Conservation (phyloP, 2,797 vertebrate genomes). For the Furcifer pardalis region DNA sequence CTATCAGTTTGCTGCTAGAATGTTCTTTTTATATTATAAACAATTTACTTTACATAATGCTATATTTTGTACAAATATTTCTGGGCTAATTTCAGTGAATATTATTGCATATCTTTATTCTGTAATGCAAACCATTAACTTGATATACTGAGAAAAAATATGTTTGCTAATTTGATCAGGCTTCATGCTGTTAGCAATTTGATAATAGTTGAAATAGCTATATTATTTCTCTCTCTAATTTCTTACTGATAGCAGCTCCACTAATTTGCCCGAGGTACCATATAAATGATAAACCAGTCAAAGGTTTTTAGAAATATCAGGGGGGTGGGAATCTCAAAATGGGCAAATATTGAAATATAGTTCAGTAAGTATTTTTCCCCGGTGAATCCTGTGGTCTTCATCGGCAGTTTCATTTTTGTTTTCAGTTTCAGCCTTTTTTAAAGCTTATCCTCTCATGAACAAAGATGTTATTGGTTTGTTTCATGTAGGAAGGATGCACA, state of each 20-base stretch:
- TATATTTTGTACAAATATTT: constrained; percentile 23
- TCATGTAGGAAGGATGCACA: neutral
- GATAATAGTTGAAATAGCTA: constrained; percentile 35
- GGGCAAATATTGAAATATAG: neutral
- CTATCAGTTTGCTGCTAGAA: neutral
- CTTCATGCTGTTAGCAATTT: constrained; percentile 56
- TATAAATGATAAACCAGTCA: constrained; percentile 12
- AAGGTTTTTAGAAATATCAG: neutral
- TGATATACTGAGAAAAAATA: constrained; percentile 52
- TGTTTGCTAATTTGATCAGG: constrained; percentile 55
- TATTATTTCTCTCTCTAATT: constrained; percentile 39
- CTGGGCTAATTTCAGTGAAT: constrained; percentile 25
- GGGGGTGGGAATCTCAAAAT: neutral
- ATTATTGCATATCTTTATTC: constrained; percentile 26
- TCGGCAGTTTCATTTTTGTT: neutral
- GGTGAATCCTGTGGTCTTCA: neutral
- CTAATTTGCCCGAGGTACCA: neutral
- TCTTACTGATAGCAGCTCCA: constrained; percentile 43
- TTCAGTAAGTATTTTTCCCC: neutral
- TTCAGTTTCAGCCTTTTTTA: neutral
- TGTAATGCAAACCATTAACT: constrained; percentile 41
- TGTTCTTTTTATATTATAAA: neutral
- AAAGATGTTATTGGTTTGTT: neutral
- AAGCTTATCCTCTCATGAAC: neutral
- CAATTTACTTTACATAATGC: constrained; percentile 15